Percentiles rank a stretch among this genome's conserved stretches.
phyloP scores from a whole-genome alignment of 2,797 vertebrate genomes.

The Octomys mimax region DNA sequence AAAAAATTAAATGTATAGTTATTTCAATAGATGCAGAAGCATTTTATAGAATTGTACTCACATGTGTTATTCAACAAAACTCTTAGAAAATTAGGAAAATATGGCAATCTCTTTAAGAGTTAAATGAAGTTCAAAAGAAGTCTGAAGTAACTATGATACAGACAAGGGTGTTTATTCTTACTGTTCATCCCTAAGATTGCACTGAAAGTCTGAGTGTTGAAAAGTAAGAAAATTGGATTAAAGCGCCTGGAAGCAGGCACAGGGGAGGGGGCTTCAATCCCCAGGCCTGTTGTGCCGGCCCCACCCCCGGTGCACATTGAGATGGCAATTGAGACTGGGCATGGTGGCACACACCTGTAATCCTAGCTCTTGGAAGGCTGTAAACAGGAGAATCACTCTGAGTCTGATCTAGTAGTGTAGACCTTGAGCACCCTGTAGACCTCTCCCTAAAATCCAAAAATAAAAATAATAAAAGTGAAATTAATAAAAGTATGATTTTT shows the following conservation, averaged over 20 bases:
- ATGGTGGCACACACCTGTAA: too few species aligned
- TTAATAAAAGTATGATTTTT: constrained; percentile 22
- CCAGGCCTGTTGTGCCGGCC: too few species aligned
- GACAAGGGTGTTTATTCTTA: neutral
- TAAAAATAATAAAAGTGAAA: constrained; percentile 1
- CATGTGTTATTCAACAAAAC: neutral
- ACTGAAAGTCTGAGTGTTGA: neutral
- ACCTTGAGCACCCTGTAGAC: too few species aligned
- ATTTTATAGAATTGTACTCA: neutral
- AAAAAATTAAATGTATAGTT: neutral
- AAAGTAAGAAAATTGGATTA: too few species aligned
- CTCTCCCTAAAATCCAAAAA: too few species aligned
- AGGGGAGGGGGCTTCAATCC: too few species aligned
- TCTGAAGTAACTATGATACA: neutral
- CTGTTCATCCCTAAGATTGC: neutral
- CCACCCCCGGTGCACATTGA: too few species aligned
- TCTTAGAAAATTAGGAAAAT: neutral
- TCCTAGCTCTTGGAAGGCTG: too few species aligned
- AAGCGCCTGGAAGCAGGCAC: too few species aligned
- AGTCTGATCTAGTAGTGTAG: too few species aligned
- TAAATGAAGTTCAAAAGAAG: neutral
- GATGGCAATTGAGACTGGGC: too few species aligned
- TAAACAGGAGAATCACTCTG: too few species aligned
- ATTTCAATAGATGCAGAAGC: neutral
- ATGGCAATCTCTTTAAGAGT: constrained; percentile 5